A percentile compares a stretch with the other conserved stretches of the same genome.
Evolutionary conservation across 2,888 invertebrate species (phyloP).

Genomic region (Seira musarum): DNA sequence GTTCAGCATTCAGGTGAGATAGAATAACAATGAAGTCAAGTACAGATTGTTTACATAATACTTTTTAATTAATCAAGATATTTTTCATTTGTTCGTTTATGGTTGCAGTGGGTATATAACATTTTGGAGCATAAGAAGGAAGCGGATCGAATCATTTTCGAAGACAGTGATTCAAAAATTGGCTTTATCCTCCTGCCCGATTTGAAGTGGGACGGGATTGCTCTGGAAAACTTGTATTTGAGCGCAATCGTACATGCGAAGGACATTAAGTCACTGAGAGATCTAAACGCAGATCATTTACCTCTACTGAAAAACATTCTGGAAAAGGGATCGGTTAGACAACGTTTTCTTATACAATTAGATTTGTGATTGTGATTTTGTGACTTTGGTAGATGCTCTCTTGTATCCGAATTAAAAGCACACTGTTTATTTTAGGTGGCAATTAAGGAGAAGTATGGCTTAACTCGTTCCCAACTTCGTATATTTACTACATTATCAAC

Average conservation of each 20-base stretch:
- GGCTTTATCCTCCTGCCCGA: constrained; percentile 95
- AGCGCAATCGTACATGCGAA: constrained; percentile 84
- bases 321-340: constrained; percentile 80
- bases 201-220: constrained; percentile 94
- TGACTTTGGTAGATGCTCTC: too few relatives aligned
- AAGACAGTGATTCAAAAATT: constrained; percentile 82
- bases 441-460: constrained; percentile 83
- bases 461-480: constrained; percentile 82
- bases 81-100: constrained; percentile 55
- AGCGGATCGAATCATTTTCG: constrained; percentile 87
- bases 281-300: constrained; percentile 84
- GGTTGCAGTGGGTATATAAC: constrained; percentile 95
- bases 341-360: not conserved
- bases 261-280: constrained; percentile 87
- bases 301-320: constrained; percentile 87
- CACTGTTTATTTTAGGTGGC: constrained; percentile 75
- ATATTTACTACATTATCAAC: constrained; percentile 96
- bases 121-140: constrained; percentile 94
- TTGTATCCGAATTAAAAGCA: too few relatives aligned
- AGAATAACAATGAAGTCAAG: not conserved
- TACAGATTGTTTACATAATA: too few relatives aligned
- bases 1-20: constrained; percentile 83
- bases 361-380: not conserved
- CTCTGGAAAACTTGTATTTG: constrained; percentile 85
- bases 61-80: constrained; percentile 32